These are phyloP conservation scores for Caenorhabditis brenneri DNA, from an alignment of 1,140 invertebrate species.

Conservation along the genomic window DNA sequence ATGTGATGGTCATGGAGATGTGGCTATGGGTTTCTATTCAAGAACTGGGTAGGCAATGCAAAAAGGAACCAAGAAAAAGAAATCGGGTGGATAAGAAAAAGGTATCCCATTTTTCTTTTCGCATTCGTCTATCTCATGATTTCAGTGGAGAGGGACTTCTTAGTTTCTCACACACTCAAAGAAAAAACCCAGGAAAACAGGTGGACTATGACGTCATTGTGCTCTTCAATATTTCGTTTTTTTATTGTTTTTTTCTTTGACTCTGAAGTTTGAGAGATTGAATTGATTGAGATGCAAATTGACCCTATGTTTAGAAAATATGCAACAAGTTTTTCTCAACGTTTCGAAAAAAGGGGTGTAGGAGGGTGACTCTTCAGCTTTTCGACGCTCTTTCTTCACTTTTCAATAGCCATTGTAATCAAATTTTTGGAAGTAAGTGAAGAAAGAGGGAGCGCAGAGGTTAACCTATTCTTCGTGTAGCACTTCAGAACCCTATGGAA, in stretches of 20 bases:
- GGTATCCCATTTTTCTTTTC: conserved; percentile 17
- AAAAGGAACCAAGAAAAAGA: not conserved
- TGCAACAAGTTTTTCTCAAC: no score
- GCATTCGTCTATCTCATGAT: conserved; percentile 33
- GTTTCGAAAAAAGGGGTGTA: conserved; percentile 5
- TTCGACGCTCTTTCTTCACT: conserved; percentile 15
- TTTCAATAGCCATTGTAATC: conserved; percentile 42
- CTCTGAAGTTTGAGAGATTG: not conserved
- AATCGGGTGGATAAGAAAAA: not conserved
- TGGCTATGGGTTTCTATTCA: no score
- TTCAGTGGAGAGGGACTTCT: not conserved
- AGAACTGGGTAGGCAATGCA: not conserved
- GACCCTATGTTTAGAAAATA: not conserved
- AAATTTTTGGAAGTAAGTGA: conserved; percentile 37
- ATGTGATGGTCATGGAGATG: no score
- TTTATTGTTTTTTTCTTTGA: not conserved
- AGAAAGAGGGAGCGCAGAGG: conserved; percentile 33
- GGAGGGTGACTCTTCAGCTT: conserved; percentile 16
- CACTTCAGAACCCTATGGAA: not conserved
- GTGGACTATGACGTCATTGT: conserved; percentile 26
- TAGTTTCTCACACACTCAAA: not conserved
- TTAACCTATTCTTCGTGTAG: conserved; percentile 3
- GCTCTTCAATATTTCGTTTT: not conserved
- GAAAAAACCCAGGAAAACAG: no score
- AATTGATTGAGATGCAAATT: not conserved